Base-by-base conservation (phyloP, 2,888 invertebrate genomes). In the Agrotis puta region DNA sequence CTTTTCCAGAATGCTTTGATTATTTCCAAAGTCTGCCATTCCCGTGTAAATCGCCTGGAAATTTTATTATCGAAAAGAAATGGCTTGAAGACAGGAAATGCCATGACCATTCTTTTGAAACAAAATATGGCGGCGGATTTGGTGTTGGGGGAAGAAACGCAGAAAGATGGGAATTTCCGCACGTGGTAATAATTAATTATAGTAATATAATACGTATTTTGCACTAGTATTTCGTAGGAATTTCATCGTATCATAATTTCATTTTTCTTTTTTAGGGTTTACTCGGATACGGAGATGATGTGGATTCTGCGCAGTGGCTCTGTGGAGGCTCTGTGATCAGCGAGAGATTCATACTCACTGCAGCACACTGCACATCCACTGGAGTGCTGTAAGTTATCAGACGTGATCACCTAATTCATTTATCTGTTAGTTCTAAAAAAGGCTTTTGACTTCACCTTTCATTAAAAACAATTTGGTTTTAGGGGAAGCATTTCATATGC, bases 251-350 rank as follows among this genome's bases (percentile, higher is more conserved):
- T 39, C 7, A 33, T 33, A 33, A 33, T 0, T n/a, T 9, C 33
- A 11, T 39, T 11, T 39, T 9, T 39, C 14, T 6, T 61, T 59
- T 16, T 20, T 76, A 92, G 92, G 92, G 84, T 0, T 79, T 92
- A 2, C 79, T 92, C 0, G 92, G 92, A 0, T 92, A 85, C 53
- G 92, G 90, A 0, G 74, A 79, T 2, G 73, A 83, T 0, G 61
- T 65, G 4, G 51, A 74, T 0, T 47, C 67, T 1, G 70, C 83
- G 0, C 66, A 84, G 14, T 93, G 91, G 90, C 77, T 84, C 0
- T 93, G 93, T 64, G 92, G 91, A 0, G 93, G 92, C 0, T 71
- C 90, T 0, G 63, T 93, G 9, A 85, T 93, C 62, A 92, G 92
- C 59, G 92, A 92, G 39, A 71, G 82, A 9, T 92, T 87, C 76